phyloP scores from a whole-genome alignment of 2,888 invertebrate species.

The Chrysodeixis includens region DNA sequence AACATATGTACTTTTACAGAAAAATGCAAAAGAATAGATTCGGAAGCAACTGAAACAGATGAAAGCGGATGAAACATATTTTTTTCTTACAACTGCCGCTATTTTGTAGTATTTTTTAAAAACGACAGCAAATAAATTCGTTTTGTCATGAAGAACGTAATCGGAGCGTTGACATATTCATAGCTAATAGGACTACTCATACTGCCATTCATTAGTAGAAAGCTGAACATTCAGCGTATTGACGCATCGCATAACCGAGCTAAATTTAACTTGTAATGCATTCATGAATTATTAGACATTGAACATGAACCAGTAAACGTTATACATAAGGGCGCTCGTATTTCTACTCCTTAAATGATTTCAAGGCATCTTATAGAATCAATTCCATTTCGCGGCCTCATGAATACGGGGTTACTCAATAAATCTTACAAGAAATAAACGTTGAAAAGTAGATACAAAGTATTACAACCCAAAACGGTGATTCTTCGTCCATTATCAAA shows the following conservation, averaged over 20 bases:
- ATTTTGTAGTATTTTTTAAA: not conserved
- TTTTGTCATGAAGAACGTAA: not conserved
- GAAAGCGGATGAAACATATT: too few species aligned
- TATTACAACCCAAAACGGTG: not conserved
- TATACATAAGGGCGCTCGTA: not conserved
- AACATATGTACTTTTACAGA: not conserved
- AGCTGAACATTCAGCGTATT: constrained; percentile 28
- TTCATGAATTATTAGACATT: constrained; percentile 2
- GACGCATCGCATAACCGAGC: constrained; percentile 27
- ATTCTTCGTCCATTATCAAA: constrained; percentile 2
- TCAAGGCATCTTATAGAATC: not conserved
- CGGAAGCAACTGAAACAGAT: too few species aligned
- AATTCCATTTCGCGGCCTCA: not conserved
- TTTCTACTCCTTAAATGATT: not conserved
- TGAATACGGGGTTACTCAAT: not conserved
- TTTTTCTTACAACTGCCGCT: too few species aligned
- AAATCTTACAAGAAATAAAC: not conserved
- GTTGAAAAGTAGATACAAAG: not conserved
- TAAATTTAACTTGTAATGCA: constrained; percentile 26
- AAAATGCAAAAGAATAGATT: not conserved
- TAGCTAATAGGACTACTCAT: constrained; percentile 17
- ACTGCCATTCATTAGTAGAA: constrained; percentile 28
- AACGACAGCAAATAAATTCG: not conserved
- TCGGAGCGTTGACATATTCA: constrained; percentile 9
- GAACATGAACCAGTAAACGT: not conserved